Evolutionary conservation across 2,797 vertebrate genomes (phyloP), one percentile per base, ranked within the genome.

Genomic region (Anisognathus igniventris): DNA sequence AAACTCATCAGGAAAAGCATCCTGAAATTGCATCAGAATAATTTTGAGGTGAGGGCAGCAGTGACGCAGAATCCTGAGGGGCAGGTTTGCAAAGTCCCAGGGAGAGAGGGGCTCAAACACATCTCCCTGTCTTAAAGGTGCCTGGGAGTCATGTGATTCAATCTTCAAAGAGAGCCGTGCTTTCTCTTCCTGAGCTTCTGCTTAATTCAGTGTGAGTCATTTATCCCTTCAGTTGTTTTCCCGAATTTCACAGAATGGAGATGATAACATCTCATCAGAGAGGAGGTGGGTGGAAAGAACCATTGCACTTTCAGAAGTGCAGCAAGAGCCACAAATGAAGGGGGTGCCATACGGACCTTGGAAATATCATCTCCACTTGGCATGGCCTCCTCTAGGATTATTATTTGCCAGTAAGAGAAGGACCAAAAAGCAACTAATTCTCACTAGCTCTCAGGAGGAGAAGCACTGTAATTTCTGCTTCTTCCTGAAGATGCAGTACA

Each of bases 171-270:
- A 65, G 40, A 84, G n/a, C n/a, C 40, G 33, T 3, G 2, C 65
- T 70, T 72, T 88, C 70, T 82, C 10, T 66, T 58, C 73, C 62
- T 18, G 54, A 93, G 58, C 47, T 48, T 56, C 76, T 86, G 56
- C 67, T 76, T 93, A 84, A 84, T 76, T 78, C 83, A 73, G 62
- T 25, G 40, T 62, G 83, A 95, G 76, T 86, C 92, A 94, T 75
- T 93, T 76, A 80, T 76, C 33, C 60, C 75, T 79, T 89, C 89
- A 87, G 70, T 53, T 81, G 48, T 74, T 90, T 93, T 56, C 60
- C 51, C 1, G 4, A 39, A 2, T 85, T 93, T 91, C 86, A 71
- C 78, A 85, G 91, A 89, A 89, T 27, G 71, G 39, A 87, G 88
- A 91, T 57, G 74, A n/a, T 53, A 93, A 83, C 74, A 89, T 68